Evolutionary conservation across 2,113 vertebrate genomes (phyloP).

Genomic region (Columbina picui): DNA sequence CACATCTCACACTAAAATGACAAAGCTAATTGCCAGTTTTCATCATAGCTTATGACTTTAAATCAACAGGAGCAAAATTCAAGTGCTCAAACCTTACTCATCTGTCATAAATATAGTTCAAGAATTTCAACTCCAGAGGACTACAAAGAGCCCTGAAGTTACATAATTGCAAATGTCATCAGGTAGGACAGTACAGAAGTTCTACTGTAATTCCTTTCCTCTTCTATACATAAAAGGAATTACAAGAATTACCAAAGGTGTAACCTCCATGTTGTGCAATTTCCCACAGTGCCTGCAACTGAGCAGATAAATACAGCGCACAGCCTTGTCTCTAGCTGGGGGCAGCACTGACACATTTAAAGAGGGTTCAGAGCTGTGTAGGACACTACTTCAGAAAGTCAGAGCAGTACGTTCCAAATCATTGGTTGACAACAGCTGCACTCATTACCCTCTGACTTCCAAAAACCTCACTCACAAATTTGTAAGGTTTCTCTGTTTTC

Average conservation of each 20-base stretch:
- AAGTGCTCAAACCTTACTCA: neutral
- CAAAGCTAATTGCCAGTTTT: neutral
- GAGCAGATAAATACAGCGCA: neutral
- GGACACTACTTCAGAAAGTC: neutral
- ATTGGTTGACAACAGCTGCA: neutral
- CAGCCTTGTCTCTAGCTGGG: neutral
- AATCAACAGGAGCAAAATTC: neutral
- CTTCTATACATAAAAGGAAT: neutral
- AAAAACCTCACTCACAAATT: neutral
- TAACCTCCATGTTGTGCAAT: neutral
- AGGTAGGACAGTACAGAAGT: neutral
- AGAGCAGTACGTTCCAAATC: neutral
- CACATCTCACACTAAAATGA: neutral
- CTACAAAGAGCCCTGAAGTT: neutral
- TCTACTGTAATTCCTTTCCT: neutral
- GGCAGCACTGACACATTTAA: neutral
- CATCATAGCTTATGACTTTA: neutral
- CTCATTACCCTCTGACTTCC: neutral
- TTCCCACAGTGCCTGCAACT: neutral
- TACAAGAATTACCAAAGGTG: neutral
- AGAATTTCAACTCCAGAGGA: neutral
- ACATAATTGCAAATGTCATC: neutral
- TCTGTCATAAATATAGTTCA: neutral
- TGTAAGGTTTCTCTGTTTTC: neutral
- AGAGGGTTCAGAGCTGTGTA: neutral